Base-by-base conservation (phyloP, 2,888 invertebrate species). In the Tetranychus piercei region DNA sequence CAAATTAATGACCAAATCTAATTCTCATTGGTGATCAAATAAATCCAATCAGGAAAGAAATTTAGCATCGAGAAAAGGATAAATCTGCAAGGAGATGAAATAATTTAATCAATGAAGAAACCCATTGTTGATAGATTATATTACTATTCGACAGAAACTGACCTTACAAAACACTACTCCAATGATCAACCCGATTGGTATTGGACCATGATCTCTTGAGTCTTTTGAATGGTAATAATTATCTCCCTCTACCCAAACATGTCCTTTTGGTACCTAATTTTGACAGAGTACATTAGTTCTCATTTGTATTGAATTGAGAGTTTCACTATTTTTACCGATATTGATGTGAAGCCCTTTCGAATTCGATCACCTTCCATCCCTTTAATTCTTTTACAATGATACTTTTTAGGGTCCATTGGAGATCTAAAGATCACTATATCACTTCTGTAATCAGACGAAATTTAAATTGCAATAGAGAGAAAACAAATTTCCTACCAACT, bases 211-310 rank as follows among this genome's bases (percentile, higher is more conserved):
- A 8, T 85, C 84, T 78, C 93, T 86, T 1, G 94, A 94, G 83
- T 95, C 95, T 0, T 88, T 87, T 9, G 94, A 94, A 83, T 92
- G 91, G 74, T 82, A 82, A 15, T 85, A 85, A 82, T 95, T 95
- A 81, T 95, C 94, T 22, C 95, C 94, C 84, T 92, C 91, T 76
- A 94, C 83, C 94, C 94, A 94, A 0, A 94, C 89, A 82, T 92
- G 90, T 1, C 93, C 93, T 79, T 85, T 84, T 0, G 93, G 93
- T 69, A 93, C 88, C 92, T 45, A 45, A 44, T 20, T n/a, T 9
- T 2, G 15, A 44, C 5, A 44, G 7, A 44, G 11, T 20, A 4
- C n/a, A 34, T 71, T 66, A 66, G 66, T 66, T 64, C 6, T 20
- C 20, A 34, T 34, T 23, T 34, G 3, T 11, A 7, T 7, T 11